phyloP scores from a whole-genome alignment of 2,797 vertebrate species.

The Pangasius sanitwongsei region DNA sequence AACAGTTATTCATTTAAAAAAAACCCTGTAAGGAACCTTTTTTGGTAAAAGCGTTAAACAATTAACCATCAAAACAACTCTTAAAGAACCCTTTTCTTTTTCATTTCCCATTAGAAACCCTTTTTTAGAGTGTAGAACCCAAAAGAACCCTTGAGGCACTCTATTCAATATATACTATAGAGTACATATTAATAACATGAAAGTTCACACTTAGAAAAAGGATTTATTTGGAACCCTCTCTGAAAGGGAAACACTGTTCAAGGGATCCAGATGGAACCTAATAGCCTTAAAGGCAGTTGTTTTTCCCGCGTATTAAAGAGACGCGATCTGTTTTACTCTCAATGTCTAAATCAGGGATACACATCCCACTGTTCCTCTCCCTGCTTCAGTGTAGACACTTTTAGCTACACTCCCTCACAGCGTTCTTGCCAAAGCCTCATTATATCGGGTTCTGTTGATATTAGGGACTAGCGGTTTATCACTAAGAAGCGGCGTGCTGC shows the following conservation, averaged over 20 bases:
- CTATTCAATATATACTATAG: neutral
- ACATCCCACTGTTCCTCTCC: neutral
- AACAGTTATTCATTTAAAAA: neutral
- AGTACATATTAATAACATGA: no score
- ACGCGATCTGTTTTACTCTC: neutral
- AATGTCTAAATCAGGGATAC: neutral
- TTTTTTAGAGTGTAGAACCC: neutral
- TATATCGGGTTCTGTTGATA: conserved; percentile 2
- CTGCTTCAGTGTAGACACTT: conserved; percentile 5
- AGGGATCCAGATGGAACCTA: neutral
- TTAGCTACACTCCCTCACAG: neutral
- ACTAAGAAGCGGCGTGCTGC: neutral
- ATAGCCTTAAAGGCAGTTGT: neutral
- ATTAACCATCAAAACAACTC: neutral
- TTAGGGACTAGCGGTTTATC: neutral
- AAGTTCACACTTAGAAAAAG: neutral
- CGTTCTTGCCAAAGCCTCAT: conserved; percentile 21
- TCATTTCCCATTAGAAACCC: neutral
- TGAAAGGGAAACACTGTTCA: neutral
- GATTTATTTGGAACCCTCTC: neutral
- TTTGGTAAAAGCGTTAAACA: neutral
- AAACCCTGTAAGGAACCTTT: neutral
- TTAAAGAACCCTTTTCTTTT: neutral
- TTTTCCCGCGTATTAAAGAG: neutral
- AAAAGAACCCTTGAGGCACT: conserved; percentile 1